Percentiles rank a stretch among this genome's conserved stretches.
These are phyloP conservation scores for Meliscaeva auricollis DNA, from an alignment of 2,888 invertebrate species.

Conservation along the genomic window DNA sequence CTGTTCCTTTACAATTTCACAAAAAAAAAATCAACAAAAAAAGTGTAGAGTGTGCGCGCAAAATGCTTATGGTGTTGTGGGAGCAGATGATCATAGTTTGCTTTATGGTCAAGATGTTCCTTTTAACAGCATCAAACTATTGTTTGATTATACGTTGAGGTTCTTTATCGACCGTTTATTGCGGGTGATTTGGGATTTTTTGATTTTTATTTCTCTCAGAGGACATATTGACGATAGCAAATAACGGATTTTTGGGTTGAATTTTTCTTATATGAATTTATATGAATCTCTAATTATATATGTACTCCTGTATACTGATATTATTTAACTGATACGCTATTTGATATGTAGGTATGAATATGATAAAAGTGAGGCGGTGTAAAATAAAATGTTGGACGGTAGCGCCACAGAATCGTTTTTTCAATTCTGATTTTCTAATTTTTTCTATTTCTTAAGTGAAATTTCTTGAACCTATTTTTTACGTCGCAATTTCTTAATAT, in stretches of 20 bases:
- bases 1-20: constrained; percentile 26
- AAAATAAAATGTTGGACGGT: no score
- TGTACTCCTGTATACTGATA: no score
- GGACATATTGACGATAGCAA: constrained; percentile 6
- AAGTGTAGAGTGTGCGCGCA: constrained; percentile 54
- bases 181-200: constrained; percentile 68
- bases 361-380: no score
- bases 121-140: constrained; percentile 44
- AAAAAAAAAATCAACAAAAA: constrained; percentile 14
- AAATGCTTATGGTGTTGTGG: constrained; percentile 54
- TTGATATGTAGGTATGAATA: no score
- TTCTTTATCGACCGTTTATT: constrained; percentile 68
- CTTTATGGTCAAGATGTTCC: constrained; percentile 72
- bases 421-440: no score
- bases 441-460: no score
- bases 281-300: no score
- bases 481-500: no score
- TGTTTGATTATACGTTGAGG: constrained; percentile 52
- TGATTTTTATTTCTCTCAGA: constrained; percentile 62
- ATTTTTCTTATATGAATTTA: neutral
- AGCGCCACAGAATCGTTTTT: no score
- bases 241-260: no score
- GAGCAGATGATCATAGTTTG: constrained; percentile 72
- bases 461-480: no score
- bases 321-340: no score